Conservation (phyloP, 2,113 vertebrate genomes). For the Setophaga coronata region DNA sequence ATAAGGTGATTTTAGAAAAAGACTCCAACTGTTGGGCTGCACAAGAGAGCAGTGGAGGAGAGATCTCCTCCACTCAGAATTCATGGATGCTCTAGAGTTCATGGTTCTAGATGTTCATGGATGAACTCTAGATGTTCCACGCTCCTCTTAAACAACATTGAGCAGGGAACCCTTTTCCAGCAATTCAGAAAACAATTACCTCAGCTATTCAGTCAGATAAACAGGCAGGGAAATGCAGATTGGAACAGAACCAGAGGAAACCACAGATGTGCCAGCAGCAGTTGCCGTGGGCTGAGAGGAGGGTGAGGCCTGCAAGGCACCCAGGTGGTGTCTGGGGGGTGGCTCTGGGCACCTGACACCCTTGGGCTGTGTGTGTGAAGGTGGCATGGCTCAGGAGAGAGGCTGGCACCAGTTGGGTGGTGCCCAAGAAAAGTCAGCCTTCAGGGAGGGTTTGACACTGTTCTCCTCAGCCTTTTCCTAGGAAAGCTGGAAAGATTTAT, state of each 20-base stretch:
- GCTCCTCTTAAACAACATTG: not conserved
- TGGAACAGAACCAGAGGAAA: not conserved
- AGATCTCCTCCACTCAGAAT: not conserved
- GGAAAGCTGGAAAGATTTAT: not conserved
- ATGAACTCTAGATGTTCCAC: not conserved
- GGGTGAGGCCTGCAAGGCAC: not conserved
- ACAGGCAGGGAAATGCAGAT: not conserved
- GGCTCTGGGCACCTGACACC: not conserved
- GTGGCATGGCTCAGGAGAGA: not conserved
- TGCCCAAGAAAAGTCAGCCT: accelerated
- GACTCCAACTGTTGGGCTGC: not conserved
- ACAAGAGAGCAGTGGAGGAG: not conserved
- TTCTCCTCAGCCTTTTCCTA: not conserved
- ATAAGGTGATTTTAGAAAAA: not conserved
- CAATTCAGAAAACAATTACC: not conserved
- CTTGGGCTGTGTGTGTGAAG: not conserved
- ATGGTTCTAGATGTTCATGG: no score
- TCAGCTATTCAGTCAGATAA: not conserved
- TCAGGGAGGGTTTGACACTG: not conserved
- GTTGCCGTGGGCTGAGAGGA: not conserved
- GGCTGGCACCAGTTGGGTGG: not conserved
- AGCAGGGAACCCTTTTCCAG: not conserved
- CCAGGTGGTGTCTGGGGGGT: not conserved
- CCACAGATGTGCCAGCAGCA: accelerated
- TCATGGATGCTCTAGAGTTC: no score